Conservation (phyloP, 2,888 invertebrate genomes). For the Rotaria sp. region DNA sequence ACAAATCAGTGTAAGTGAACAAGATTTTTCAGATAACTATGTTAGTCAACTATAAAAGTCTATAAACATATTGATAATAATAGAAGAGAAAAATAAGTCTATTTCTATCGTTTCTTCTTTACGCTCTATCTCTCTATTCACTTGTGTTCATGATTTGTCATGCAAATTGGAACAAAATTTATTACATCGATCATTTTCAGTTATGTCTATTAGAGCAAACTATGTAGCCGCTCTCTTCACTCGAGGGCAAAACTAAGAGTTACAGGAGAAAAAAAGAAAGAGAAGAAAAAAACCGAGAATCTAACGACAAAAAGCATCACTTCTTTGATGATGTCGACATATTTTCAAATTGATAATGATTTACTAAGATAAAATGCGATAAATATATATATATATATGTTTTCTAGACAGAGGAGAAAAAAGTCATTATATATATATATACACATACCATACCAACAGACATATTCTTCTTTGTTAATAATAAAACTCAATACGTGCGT, state of each 20-base stretch:
- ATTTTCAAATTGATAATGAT: background rate
- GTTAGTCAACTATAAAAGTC: slow-evolving; percentile 4
- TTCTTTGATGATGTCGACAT: background rate
- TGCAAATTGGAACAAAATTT: slow-evolving; percentile 22
- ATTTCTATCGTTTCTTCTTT: background rate
- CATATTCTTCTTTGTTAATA: background rate
- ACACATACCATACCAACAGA: no score
- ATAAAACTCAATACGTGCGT: background rate
- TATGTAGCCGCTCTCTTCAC: background rate
- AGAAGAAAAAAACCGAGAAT: background rate
- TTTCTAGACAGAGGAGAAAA: background rate
- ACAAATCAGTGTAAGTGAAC: background rate
- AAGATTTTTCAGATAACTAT: background rate
- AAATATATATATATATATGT: background rate
- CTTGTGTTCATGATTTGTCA: background rate
- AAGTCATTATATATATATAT: no score
- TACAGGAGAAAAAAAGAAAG: background rate
- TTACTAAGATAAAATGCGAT: background rate
- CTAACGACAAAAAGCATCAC: background rate
- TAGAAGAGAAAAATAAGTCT: background rate
- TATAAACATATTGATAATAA: background rate
- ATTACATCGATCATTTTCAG: slow-evolving; percentile 19
- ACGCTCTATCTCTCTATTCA: background rate
- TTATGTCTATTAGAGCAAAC: background rate
- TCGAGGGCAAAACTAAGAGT: background rate